A percentile compares a stretch with the other conserved stretches of the same genome.
These are phyloP conservation scores for Picus viridis DNA, from an alignment of 2,797 vertebrate genomes.

Conservation along the genomic window DNA sequence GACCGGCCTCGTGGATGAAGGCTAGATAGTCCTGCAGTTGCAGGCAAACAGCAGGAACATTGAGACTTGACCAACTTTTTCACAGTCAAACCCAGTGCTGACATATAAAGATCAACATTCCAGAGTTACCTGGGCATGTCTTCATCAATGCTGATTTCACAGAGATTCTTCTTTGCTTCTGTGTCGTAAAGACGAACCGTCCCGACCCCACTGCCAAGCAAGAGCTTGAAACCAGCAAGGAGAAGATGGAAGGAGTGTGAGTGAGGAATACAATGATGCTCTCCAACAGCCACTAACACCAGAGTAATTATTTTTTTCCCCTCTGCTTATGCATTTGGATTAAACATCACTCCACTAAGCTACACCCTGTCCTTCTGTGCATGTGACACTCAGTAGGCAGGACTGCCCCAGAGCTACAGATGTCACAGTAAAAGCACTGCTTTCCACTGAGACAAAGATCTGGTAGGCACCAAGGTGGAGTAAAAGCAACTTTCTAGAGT, in stretches of 20 bases:
- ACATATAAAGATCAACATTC: background rate
- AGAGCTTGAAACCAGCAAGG: conserved; percentile 79
- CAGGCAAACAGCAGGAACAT: background rate
- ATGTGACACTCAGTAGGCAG: background rate
- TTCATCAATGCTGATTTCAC: conserved; percentile 93
- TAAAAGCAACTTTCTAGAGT: background rate
- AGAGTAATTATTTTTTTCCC: background rate
- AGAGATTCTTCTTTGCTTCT: conserved; percentile 97
- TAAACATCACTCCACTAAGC: background rate
- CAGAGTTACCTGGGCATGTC: conserved; percentile 88
- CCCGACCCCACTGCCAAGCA: conserved; percentile 93
- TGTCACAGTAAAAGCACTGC: background rate
- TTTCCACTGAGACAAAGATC: background rate
- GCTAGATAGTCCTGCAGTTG: background rate
- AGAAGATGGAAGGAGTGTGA: background rate
- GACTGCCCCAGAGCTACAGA: background rate
- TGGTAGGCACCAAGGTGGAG: background rate
- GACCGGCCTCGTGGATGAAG: background rate
- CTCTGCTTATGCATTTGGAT: background rate
- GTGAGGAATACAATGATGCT: background rate
- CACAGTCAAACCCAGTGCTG: background rate
- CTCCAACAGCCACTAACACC: background rate
- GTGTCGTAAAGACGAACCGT: conserved; percentile 96
- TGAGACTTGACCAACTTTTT: background rate
- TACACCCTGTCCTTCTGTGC: background rate